Conservation (phyloP, 2,888 invertebrate genomes). For the Troglohyphantes excavatus region DNA sequence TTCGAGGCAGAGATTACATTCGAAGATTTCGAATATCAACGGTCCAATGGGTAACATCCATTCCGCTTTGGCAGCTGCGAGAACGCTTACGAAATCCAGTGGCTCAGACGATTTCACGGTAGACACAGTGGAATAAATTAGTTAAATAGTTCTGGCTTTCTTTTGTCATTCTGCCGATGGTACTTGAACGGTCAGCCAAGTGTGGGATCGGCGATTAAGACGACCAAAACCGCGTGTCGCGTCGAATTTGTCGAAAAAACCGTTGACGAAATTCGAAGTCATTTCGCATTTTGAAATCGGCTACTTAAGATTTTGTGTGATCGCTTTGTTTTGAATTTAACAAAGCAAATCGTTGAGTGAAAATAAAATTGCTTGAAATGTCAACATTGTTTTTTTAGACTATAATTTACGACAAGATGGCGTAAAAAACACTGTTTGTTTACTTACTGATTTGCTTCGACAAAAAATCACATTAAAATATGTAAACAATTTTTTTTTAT, state of each 20-base stretch:
- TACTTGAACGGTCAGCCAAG: not conserved
- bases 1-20: not conserved
- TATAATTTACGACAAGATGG: too few species aligned
- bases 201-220: not conserved
- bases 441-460: too few species aligned
- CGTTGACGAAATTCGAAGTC: not conserved
- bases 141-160: conserved; percentile 22
- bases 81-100: conserved; percentile 13
- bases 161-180: not conserved
- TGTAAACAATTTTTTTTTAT: too few species aligned
- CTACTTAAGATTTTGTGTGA: not conserved
- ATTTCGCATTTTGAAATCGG: not conserved
- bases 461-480: too few species aligned
- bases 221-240: not conserved
- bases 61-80: conserved; percentile 29
- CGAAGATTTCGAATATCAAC: conserved; percentile 1
- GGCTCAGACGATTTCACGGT: conserved; percentile 56
- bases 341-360: too few species aligned
- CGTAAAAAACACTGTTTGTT: too few species aligned
- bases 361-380: too few species aligned
- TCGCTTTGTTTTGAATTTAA: not conserved
- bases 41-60: conserved; percentile 28
- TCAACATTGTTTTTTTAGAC: too few species aligned
- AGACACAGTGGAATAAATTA: conserved; percentile 43
- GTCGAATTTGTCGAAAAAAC: not conserved